phyloP scores from a whole-genome alignment of 1,140 invertebrate genomes.

The Aphaenogaster ashmeadi region DNA sequence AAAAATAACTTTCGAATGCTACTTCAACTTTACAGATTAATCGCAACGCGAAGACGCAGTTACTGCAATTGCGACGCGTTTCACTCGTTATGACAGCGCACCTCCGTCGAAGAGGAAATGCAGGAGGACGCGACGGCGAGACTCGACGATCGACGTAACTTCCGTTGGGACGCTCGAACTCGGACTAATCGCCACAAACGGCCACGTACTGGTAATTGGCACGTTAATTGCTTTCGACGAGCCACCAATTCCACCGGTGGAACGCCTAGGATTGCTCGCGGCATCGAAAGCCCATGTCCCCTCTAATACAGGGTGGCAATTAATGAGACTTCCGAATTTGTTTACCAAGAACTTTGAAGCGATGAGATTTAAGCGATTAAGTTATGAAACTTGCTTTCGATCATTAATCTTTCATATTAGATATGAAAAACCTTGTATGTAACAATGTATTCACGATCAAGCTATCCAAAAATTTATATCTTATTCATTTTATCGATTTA shows the following conservation, averaged over 20 bases:
- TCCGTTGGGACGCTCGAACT: constrained; percentile 79
- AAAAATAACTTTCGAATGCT: neutral
- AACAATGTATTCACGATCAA: neutral
- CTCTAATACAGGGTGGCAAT: constrained; percentile 37
- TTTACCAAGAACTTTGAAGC: constrained; percentile 13
- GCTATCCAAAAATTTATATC: neutral
- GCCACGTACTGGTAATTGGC: constrained; percentile 74
- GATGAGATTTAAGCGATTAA: constrained; percentile 4
- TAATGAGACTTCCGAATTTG: constrained; percentile 34
- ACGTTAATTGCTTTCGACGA: constrained; percentile 79
- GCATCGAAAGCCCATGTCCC: constrained; percentile 30
- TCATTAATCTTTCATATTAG: neutral
- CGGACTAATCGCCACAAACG: constrained; percentile 78
- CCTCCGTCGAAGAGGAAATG: neutral
- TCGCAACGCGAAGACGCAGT: neutral
- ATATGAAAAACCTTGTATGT: neutral
- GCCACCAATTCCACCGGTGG: constrained; percentile 41
- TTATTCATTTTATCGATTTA: neutral
- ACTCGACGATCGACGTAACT: constrained; percentile 74
- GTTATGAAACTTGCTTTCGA: neutral
- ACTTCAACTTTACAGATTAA: neutral
- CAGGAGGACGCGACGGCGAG: neutral
- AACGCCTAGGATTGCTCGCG: constrained; percentile 46
- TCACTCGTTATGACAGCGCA: neutral
- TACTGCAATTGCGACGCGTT: neutral